Evolutionary conservation across 1,140 invertebrate species (phyloP), one percentile per base, ranked within the genome.

Genomic region (Neodiprion fabricii): DNA sequence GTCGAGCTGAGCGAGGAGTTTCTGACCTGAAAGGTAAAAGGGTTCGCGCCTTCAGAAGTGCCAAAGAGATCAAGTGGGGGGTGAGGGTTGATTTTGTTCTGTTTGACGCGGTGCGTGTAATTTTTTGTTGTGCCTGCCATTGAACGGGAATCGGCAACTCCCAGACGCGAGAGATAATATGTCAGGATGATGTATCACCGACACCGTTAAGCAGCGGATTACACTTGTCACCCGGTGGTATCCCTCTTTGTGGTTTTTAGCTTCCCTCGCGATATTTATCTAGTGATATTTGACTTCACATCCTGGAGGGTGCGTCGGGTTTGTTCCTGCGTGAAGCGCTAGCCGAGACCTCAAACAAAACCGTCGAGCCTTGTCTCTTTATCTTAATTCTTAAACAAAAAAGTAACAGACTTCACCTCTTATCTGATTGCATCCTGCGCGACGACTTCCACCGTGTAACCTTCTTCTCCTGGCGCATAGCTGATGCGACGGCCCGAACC

Each of bases 281-380:
- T 79, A 74, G 77, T 81, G 79, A 71, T 74, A 73, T 78, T 72
- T 70, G 48, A 48, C 70, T 17, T 48, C 14, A 48, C 21, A 71
- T 71, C n/a, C 70, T 61, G 53, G 11, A 48, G 48, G 70, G 70
- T 17, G 70, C 48, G 70, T 71, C 70, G 23, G 53, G 53, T 71
- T 75, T 50, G 74, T 78, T 71, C 77, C 53, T 74, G 67, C 70
- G 72, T 23, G 61, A 28, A 70, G 71, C 49, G 14, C 23, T 68
- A 67, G 49, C 71, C 69, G 49, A 68, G 50, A 75, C 12, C 68
- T 70, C 68, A 70, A 70, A 70, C 68, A 70, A 12, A 40, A 70
- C 23, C 61, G 61, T 14, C 17, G 61, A 65, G 17, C 12, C 61
- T 65, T 65, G 12, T 21, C 61, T 65, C 12, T 21, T 71, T 71